Evolutionary conservation across 2,888 invertebrate species (phyloP).

Genomic region (Drosophila koepferae): DNA sequence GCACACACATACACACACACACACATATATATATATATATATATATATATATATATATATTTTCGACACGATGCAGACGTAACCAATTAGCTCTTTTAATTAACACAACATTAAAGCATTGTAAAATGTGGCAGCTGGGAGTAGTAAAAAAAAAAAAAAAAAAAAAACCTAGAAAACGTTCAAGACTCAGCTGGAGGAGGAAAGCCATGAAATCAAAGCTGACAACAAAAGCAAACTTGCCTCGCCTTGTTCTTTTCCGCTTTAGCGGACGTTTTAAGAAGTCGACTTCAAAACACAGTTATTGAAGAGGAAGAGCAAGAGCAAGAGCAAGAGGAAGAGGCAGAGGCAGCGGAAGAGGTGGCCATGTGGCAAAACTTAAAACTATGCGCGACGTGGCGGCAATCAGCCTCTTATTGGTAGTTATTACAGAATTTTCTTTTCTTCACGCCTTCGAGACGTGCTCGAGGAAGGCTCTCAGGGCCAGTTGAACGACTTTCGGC

Average conservation of each 20-base stretch:
- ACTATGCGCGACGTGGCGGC: conserved; percentile 41
- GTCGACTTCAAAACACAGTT: conserved; percentile 4
- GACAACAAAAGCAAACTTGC: conserved; percentile 61
- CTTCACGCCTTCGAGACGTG: conserved; percentile 45
- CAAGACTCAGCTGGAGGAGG: conserved; percentile 21
- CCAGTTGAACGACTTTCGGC: conserved; percentile 26
- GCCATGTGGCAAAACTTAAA: conserved; percentile 16
- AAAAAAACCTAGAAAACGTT: neutral
- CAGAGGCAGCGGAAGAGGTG: no score
- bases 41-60: neutral
- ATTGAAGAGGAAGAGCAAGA: neutral
- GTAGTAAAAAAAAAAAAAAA: neutral
- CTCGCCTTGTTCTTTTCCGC: conserved; percentile 3
- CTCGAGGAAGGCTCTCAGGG: neutral
- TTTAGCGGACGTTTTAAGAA: conserved; percentile 8
- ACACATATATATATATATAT: neutral
- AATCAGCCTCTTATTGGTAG: conserved; percentile 66
- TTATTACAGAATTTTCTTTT: conserved; percentile 56
- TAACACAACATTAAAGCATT: conserved; percentile 64
- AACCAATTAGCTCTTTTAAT: conserved; percentile 71
- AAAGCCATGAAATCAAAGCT: conserved; percentile 66
- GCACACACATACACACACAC: neutral
- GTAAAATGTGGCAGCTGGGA: conserved; percentile 41
- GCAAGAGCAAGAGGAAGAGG: neutral
- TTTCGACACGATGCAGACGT: conserved; percentile 6